A percentile compares a stretch with the other conserved stretches of the same genome.
phyloP scores from a whole-genome alignment of 1,140 invertebrate species.

The Pseudachorutes palmiensis region DNA sequence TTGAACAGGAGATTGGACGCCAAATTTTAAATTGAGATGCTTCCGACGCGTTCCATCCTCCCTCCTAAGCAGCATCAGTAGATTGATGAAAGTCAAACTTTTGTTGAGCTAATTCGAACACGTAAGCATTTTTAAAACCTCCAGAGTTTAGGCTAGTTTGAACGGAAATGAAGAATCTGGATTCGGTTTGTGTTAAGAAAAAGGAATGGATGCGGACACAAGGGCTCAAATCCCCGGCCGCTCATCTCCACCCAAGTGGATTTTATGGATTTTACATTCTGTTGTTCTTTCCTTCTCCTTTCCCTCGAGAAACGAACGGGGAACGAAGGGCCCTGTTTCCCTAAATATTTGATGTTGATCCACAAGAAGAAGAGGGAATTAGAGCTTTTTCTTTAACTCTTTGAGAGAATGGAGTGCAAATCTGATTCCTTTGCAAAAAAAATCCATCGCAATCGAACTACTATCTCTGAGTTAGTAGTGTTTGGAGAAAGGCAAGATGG shows the following conservation, averaged over 20 bases:
- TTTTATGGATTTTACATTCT: conserved; percentile 8
- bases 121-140: no score
- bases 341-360: neutral
- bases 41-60: no score
- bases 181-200: no score
- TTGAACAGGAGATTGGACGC: no score
- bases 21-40: no score
- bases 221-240: neutral
- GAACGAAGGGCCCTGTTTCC: neutral
- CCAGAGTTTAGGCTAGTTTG: no score
- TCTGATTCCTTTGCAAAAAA: neutral
- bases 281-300: neutral
- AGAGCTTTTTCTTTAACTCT: neutral
- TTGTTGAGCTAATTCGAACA: no score
- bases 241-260: conserved; percentile 5
- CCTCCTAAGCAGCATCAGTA: no score
- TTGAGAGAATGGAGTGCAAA: neutral
- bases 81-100: no score
- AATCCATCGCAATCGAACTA: no score
- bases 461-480: no score
- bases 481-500: neutral
- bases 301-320: neutral
- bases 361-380: neutral
- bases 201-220: neutral
- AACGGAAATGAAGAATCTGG: no score